Conservation (phyloP, 2,888 invertebrate species). For the Agonopterix alstromeriana region DNA sequence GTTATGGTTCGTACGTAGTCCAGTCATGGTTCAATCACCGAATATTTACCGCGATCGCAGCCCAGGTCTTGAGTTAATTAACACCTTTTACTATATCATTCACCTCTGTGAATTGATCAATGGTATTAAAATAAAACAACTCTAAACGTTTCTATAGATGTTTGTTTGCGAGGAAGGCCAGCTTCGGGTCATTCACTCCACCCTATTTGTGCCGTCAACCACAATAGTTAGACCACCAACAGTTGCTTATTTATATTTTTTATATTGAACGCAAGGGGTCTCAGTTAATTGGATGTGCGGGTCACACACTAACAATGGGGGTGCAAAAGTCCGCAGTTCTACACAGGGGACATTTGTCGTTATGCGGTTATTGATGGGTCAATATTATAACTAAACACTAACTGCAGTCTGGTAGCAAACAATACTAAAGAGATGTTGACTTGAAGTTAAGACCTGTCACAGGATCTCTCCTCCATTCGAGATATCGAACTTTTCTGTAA, state of each 20-base stretch:
- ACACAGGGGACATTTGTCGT: conserved; percentile 9
- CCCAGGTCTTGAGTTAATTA: too few species aligned
- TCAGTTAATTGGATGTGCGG: conserved; percentile 18
- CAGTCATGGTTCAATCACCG: too few species aligned
- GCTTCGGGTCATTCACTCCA: conserved; percentile 3
- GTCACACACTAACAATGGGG: conserved; percentile 8
- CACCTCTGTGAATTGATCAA: too few species aligned
- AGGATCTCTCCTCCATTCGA: not conserved
- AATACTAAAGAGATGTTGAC: too few species aligned
- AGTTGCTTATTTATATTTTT: conserved; percentile 16
- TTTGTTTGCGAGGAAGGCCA: not conserved
- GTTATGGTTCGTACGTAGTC: too few species aligned
- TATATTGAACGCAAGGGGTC: conserved; percentile 15
- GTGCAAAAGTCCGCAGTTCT: not conserved
- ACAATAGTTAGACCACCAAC: conserved; percentile 11
- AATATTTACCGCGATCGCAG: too few species aligned
- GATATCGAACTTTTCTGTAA: conserved; percentile 2
- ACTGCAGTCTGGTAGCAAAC: not conserved
- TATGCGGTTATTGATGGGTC: conserved; percentile 15
- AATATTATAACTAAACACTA: conserved; percentile 19
- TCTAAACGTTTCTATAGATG: not conserved
- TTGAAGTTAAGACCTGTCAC: too few species aligned
- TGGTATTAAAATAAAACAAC: too few species aligned
- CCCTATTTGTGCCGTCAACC: conserved; percentile 11
- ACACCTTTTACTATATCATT: too few species aligned